Base-by-base conservation (phyloP, 2,888 invertebrate genomes). In the Epirrita christyi region DNA sequence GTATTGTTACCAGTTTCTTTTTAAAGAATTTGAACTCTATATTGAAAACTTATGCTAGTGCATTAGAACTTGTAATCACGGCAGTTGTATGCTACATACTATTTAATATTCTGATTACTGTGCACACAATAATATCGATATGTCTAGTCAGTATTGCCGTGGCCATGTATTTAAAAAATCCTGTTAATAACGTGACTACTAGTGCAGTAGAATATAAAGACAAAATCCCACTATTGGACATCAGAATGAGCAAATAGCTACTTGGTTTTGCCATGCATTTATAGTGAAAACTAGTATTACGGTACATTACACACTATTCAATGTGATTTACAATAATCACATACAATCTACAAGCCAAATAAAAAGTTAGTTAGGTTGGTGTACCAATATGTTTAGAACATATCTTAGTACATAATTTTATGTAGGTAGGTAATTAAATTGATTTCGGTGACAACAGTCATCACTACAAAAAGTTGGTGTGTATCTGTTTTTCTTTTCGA, bases 31-130 rank as follows among this genome's bases (percentile, higher is more conserved):
- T 98, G 72, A 98, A 98, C 84, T 98, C 98, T 0, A 98, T 99
- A 75, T 90, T 98, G 51, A 98, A 99, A 91, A 98, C 98, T 0
- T 98, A 98, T 86, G 98, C 98, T 0, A 97, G 98, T 87, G 98
- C 98, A 10, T 89, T 98, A 70, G 98, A 98, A 80, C 86, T 98
- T 32, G 93, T 98, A 51, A 96, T 98, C 73, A 98, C 98, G 0
- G 98, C 98, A 0, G 90, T 98, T 10, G 92, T 98, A 0, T 97
- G 97, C 72, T 97, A 96, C 93, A 79, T 97, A 46, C 85, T 98
- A 46, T 98, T 98, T 81, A 94, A 94, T 66, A 98, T 98, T 83
- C 94, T 96, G 2, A 96, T 98, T 67, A 95, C 97, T 77, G 81
- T 94, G 55, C 97, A 95, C 76, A 98, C 98, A 4, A 89, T 96